These are phyloP conservation scores for Catonia carolina DNA, from an alignment of 2,888 invertebrate species.

Conservation along the genomic window DNA sequence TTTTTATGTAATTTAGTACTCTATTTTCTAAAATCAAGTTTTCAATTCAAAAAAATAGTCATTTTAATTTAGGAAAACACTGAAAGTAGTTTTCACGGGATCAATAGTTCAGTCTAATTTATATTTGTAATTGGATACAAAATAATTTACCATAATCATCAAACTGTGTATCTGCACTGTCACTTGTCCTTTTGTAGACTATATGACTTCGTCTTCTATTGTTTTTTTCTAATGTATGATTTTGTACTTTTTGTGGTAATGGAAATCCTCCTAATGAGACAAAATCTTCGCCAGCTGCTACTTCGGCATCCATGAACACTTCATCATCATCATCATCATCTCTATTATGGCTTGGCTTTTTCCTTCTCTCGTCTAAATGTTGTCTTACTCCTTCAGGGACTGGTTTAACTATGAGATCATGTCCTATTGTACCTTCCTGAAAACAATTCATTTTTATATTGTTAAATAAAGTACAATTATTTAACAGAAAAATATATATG, in stretches of 20 bases:
- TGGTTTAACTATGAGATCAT: conserved; percentile 80
- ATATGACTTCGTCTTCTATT: conserved; percentile 50
- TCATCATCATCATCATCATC: conserved; percentile 34
- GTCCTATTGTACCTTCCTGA: conserved; percentile 89
- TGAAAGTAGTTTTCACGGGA: too few relatives aligned
- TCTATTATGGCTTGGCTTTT: conserved; percentile 50
- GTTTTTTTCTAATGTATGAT: conserved; percentile 4
- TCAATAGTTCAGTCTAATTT: too few relatives aligned
- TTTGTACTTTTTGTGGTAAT: conserved; percentile 12
- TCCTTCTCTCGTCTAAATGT: conserved; percentile 26
- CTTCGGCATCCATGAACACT: conserved; percentile 29
- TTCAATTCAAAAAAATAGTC: too few relatives aligned
- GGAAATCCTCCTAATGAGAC: conserved; percentile 31
- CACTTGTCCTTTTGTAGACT: conserved; percentile 58
- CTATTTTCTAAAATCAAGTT: too few relatives aligned
- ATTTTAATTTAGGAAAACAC: too few relatives aligned
- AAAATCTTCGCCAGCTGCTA: conserved; percentile 25
- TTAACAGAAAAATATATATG: too few relatives aligned
- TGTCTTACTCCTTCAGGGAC: conserved; percentile 62
- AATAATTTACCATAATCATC: conserved; percentile 71
- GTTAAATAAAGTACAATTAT: too few relatives aligned
- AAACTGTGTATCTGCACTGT: conserved; percentile 50
- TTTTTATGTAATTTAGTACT: too few relatives aligned
- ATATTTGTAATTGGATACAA: too few relatives aligned
- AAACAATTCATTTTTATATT: conserved; percentile 29